These are phyloP conservation scores for Prolemur simus DNA, from an alignment of 2,113 vertebrate species.

Conservation along the genomic window DNA sequence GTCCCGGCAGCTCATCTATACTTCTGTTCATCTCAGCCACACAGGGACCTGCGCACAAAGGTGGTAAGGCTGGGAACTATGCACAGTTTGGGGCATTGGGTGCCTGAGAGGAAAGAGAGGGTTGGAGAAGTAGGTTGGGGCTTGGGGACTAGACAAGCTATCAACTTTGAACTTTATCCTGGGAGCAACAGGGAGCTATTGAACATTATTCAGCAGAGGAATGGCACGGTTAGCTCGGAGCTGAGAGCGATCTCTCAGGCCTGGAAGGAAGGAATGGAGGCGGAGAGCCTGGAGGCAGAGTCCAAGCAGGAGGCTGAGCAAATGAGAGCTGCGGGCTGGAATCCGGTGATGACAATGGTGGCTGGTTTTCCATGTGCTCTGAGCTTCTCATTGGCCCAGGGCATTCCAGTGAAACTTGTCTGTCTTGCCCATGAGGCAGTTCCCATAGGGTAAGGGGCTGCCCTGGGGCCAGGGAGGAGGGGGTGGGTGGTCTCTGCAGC, in stretches of 20 bases:
- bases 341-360: not conserved
- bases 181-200: not conserved
- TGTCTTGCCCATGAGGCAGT: not conserved
- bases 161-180: slow-evolving; percentile 31
- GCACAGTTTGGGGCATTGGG: not conserved
- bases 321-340: not conserved
- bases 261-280: not conserved
- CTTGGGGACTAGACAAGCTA: not conserved
- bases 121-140: not conserved
- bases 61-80: not conserved
- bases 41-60: not conserved
- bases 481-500: not conserved
- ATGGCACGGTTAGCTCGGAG: not conserved
- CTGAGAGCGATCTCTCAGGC: not conserved
- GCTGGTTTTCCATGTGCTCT: not conserved
- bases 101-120: not conserved
- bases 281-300: not conserved
- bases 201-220: not conserved
- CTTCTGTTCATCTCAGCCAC: not conserved
- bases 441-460: not conserved
- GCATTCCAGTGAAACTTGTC: not conserved
- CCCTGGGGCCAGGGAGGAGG: not conserved
- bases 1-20: not conserved
- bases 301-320: not conserved
- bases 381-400: not conserved